These are phyloP conservation scores for Microplitis mediator DNA, from an alignment of 1,140 invertebrate genomes.

Conservation along the genomic window DNA sequence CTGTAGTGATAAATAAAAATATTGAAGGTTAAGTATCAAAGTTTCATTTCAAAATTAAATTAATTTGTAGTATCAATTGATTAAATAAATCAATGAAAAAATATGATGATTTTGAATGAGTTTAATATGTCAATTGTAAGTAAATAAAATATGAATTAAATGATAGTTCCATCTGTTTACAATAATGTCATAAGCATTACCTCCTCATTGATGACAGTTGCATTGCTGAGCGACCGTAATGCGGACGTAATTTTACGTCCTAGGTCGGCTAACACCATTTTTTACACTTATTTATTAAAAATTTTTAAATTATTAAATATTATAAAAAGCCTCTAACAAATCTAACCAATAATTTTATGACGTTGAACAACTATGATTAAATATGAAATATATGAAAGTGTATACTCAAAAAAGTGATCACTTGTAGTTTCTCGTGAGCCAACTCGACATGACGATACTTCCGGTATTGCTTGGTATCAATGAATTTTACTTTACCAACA, in stretches of 20 bases:
- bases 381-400: neutral
- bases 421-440: neutral
- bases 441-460: conserved; percentile 22
- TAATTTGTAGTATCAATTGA: too few species aligned
- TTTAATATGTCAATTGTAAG: too few species aligned
- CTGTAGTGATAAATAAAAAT: too few species aligned
- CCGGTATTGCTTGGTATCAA: neutral
- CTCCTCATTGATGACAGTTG: conserved; percentile 99
- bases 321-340: neutral
- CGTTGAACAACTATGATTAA: neutral
- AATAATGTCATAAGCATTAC: conserved; percentile 61
- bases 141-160: neutral
- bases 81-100: too few species aligned
- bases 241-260: conserved; percentile 99
- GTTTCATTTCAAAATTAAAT: too few species aligned
- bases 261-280: conserved; percentile 99
- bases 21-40: too few species aligned
- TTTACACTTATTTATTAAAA: conserved; percentile 43
- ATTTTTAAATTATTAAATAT: neutral
- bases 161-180: conserved; percentile 45
- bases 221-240: conserved; percentile 95
- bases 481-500: too few species aligned
- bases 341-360: neutral
- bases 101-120: too few species aligned
- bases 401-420: neutral